Base-by-base conservation (phyloP, 2,113 vertebrate species). In the Irena cyanogastra region DNA sequence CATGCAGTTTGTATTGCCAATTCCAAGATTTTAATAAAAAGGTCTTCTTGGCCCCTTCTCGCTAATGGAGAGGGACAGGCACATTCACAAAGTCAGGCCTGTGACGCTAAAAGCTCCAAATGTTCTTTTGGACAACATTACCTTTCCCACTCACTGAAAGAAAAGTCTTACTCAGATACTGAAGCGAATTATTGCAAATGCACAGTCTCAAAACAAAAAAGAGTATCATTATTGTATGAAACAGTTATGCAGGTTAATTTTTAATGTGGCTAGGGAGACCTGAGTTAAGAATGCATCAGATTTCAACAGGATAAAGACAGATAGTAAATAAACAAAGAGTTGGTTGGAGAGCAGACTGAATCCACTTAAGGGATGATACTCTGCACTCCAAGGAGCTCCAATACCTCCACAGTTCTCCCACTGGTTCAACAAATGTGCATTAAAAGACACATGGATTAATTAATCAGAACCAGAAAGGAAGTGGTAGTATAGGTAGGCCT, bases 381-480 rank as follows among this genome's bases (percentile, higher is more conserved):
- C 28, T 30, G 19, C n/a, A 61, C 7, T 45, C 49, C 19, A 64
- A 18, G 18, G 33, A 83, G 49, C 19, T 83, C n/a, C 27, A 53
- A 7, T 10, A 84, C 5, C 39, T 85, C 49, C 77, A 68, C 22
- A 94, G 50, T 9, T 76, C 63, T 80, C 45, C 54, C 50, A 63
- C 13, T 85, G 76, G 59, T 63, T 83, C 42, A 91, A 66, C 49
- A 72, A 57, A 74, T n/a, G 33, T 31, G 30, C 30, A 83, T 97
- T 76, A 85, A 72, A 83, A 87, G 19, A 64, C 19, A 85, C 13
- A 26, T 5, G 27, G 65, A 90, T 89, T 85, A 90, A 82, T 45
- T 24, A 57, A 69, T 37, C 39, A 74, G 60, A 91, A 68, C 20
- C 42, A 89, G 77, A 76, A 91, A 61, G 33, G 16, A 77, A 93